Evolutionary conservation across 2,113 vertebrate genomes (phyloP).

Genomic region (Pampusana beccarii): DNA sequence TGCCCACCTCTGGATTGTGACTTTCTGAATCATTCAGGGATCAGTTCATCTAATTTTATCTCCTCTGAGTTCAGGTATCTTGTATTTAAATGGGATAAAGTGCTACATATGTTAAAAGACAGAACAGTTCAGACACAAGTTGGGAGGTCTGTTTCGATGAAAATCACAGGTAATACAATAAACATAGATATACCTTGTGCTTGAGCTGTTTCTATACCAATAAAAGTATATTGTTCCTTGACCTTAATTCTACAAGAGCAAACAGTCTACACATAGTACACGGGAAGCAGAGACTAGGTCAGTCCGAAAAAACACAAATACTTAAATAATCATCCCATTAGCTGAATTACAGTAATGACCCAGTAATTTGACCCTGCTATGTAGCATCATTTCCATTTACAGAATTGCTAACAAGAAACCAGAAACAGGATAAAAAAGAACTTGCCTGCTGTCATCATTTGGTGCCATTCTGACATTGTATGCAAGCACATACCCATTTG

Average conservation of each 20-base stretch:
- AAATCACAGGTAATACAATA: not conserved
- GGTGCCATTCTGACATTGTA: not conserved
- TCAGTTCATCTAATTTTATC: not conserved
- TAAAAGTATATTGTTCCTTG: not conserved
- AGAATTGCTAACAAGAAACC: not conserved
- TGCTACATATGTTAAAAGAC: not conserved
- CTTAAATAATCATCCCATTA: constrained; percentile 31
- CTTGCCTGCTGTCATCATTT: not conserved
- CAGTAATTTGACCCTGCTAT: not conserved
- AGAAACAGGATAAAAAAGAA: not conserved
- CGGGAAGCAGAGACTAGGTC: not conserved
- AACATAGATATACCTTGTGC: not conserved
- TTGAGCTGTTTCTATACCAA: not conserved
- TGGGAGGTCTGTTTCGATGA: not conserved
- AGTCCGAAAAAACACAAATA: constrained; percentile 13
- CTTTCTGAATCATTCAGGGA: not conserved
- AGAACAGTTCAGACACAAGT: not conserved
- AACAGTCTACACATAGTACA: not conserved
- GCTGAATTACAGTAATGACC: constrained; percentile 19
- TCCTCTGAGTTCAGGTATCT: not conserved
- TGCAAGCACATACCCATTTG: not conserved
- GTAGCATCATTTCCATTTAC: not conserved
- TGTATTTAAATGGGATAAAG: not conserved
- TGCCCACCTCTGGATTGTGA: not conserved
- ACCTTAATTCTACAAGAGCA: not conserved